Evolutionary conservation across 2,888 invertebrate species (phyloP), one percentile per base, ranked within the genome.

Genomic region (Lomographa bimaculata): DNA sequence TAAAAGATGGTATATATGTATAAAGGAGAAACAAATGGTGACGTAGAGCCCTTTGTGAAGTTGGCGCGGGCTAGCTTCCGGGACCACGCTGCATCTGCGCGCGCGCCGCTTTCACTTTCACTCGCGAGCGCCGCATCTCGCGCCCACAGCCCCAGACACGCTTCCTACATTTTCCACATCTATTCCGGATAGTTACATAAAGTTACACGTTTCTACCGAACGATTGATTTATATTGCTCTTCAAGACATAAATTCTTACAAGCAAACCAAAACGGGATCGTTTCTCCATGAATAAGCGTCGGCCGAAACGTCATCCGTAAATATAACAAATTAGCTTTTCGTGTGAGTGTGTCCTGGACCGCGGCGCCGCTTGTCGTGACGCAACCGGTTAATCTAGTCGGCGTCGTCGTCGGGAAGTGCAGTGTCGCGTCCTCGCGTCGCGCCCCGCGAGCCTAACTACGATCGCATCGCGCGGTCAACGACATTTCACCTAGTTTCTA

Each of bases 401-500:
- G 85, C 79, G 40, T 82, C 77, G 77, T 71, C 79, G 83, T 86
- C 87, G 87, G 87, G 89, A 89, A 89, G 89, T 87, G 86, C 89
- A 89, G 87, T 86, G 87, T 86, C 87, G 86, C 82, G 86, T 81
- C 87, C 87, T 87, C 70, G 79, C 85, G 71, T 65, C 80, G 71
- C 83, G 63, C 82, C 72, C 80, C 83, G 79, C 84, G 64, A 70
- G 63, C 71, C 76, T 72, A 79, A 73, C 82, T 75, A 71, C 76
- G 79, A 77, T 71, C 81, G 71, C 78, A 68, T 69, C 68, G 79
- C 70, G 71, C 87, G 89, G 89, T 87, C 89, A 63, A 87, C 87
- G 78, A 89, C 89, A 76, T 84, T 86, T 87, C 85, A 89, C 89
- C 89, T 83, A 89, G 86, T 86, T 89, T 86, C 87, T 86, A 82